Percentiles rank a stretch among this genome's conserved stretches.
phyloP scores from a whole-genome alignment of 2,113 vertebrate genomes.

The Tympanuchus pallidicinctus region DNA sequence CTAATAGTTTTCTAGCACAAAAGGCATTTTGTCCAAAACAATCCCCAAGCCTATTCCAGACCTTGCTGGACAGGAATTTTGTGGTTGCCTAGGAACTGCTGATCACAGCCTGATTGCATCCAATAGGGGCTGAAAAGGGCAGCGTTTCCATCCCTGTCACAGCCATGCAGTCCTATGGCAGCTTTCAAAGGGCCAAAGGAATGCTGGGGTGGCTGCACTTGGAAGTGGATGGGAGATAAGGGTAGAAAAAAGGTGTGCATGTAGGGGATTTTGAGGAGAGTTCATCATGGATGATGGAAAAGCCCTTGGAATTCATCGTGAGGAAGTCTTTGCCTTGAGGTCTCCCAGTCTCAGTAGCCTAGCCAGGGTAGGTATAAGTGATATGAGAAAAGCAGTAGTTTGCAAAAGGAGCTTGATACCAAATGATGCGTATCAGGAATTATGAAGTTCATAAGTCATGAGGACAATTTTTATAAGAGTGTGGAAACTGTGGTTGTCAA shows the following conservation, averaged over 20 bases:
- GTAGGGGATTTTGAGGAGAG: background rate
- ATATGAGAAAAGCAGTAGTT: background rate
- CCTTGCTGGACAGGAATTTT: constrained; percentile 12
- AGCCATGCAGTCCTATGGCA: fast-evolving
- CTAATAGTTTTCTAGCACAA: background rate
- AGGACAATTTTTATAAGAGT: background rate
- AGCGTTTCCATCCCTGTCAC: background rate
- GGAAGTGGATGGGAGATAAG: background rate
- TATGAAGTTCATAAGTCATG: background rate
- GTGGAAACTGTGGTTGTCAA: background rate
- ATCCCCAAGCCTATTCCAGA: background rate
- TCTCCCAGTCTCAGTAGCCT: background rate
- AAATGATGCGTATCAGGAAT: background rate
- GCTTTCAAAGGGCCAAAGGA: background rate
- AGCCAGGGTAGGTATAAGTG: background rate
- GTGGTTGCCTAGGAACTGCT: constrained; percentile 64
- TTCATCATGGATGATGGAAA: fast-evolving
- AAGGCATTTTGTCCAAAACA: constrained; percentile 21
- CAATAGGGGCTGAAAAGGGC: constrained; percentile 20
- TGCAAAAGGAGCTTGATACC: background rate
- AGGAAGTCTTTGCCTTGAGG: background rate
- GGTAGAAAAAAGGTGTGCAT: background rate
- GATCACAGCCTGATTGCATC: background rate
- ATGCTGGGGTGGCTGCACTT: background rate
- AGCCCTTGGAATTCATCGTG: background rate